Conservation (phyloP, 2,113 vertebrate genomes). For the Centropus unirufus region DNA sequence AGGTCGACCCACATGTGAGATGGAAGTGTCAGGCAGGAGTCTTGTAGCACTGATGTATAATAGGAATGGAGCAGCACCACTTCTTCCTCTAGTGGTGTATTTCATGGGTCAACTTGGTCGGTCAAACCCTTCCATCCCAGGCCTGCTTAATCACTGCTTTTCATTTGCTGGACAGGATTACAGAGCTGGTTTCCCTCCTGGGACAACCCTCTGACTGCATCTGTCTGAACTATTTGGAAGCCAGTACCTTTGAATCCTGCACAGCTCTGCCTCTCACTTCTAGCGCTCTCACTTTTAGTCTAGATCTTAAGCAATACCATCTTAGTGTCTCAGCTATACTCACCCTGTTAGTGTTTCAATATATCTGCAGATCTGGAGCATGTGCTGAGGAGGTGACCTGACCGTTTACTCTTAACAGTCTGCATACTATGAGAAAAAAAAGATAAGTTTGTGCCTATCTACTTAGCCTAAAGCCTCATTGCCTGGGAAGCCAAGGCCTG, state of each 20-base stretch:
- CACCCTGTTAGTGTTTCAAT: not conserved
- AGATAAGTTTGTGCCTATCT: not conserved
- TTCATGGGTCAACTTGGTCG: not conserved
- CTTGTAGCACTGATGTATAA: not conserved
- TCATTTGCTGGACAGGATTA: not conserved
- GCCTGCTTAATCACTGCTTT: not conserved
- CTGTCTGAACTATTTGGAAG: not conserved
- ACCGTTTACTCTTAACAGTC: not conserved
- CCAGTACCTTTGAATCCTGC: not conserved
- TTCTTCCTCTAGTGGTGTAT: not conserved
- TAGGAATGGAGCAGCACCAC: slow-evolving; percentile 37
- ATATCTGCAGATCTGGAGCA: not conserved
- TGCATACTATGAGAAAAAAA: not conserved
- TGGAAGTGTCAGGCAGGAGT: not conserved
- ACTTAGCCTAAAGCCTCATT: not conserved
- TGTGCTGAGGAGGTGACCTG: not conserved
- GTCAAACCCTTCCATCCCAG: not conserved
- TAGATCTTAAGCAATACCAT: not conserved
- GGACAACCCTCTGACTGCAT: not conserved
- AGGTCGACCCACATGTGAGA: not conserved
- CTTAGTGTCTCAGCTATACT: not conserved
- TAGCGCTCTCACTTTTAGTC: not conserved
- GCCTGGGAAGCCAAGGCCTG: not conserved
- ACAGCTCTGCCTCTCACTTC: not conserved
- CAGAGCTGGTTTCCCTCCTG: not conserved